These are phyloP conservation scores for Mus minutoides DNA, from an alignment of 2,797 vertebrate species.

Conservation along the genomic window DNA sequence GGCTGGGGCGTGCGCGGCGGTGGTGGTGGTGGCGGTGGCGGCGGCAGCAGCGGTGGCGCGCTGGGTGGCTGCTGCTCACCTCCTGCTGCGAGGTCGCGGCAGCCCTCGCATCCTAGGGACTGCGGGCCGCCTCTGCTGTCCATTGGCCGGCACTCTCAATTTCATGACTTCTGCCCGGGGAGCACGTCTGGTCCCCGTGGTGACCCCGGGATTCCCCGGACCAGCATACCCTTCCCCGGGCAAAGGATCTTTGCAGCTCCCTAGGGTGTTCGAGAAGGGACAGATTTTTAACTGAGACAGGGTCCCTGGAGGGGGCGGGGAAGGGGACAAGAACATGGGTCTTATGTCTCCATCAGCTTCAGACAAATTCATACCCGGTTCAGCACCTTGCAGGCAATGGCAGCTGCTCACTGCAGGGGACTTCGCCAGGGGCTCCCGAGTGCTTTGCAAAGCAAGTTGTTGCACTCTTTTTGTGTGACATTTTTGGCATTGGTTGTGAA, in stretches of 20 bases:
- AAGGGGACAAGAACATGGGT: not conserved
- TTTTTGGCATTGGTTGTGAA: conserved; percentile 65
- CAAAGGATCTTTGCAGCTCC: not conserved
- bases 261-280: not conserved
- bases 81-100: conserved; percentile 44
- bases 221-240: not conserved
- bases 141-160: not conserved
- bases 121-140: not conserved
- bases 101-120: not conserved
- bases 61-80: conserved; percentile 56
- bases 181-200: not conserved
- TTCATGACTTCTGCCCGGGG: not conserved
- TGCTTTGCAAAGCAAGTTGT: conserved; percentile 76
- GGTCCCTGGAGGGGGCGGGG: conserved; percentile 59
- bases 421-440: not conserved
- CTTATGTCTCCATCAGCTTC: not conserved
- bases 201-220: not conserved
- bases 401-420: not conserved
- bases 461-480: conserved; percentile 74
- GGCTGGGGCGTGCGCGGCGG: conserved; percentile 74
- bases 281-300: conserved; percentile 58
- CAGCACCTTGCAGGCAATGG: not conserved
- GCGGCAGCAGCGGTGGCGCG: not conserved
- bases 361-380: not conserved
- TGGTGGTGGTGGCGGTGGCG: conserved; percentile 42